These are phyloP conservation scores for Drosophila tropicalis DNA, from an alignment of 1,140 invertebrate genomes.

Conservation along the genomic window DNA sequence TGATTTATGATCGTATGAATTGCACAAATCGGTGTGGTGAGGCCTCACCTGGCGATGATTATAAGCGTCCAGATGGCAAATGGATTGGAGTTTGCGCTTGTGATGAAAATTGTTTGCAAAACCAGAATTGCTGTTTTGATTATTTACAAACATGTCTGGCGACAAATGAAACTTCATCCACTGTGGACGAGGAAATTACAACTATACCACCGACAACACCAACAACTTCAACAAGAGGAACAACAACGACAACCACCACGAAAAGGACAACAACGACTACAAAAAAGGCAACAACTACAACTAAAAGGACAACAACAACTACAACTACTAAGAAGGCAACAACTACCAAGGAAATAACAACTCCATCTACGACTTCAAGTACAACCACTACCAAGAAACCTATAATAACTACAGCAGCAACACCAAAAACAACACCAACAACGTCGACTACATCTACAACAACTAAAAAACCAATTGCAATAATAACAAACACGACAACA, in stretches of 20 bases:
- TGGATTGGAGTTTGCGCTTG: conserved; percentile 55
- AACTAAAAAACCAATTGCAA: not conserved
- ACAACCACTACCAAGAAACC: not conserved
- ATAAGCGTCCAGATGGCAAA: not conserved
- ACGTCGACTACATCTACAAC: not conserved
- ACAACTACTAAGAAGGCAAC: conserved; percentile 16
- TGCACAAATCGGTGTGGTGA: conserved; percentile 62
- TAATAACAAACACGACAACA: conserved; percentile 1
- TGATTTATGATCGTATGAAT: conserved; percentile 47
- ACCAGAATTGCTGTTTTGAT: conserved; percentile 59
- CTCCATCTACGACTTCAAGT: conserved; percentile 17
- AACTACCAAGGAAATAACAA: conserved; percentile 12
- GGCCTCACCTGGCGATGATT: not conserved
- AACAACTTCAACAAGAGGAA: conserved; percentile 5
- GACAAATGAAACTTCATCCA: not conserved
- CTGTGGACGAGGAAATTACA: not conserved
- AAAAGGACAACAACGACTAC: conserved; percentile 14
- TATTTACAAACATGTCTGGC: conserved; percentile 29
- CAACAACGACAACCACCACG: conserved; percentile 24
- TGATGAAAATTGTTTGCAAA: conserved; percentile 37
- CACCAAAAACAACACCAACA: not conserved
- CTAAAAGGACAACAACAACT: conserved; percentile 20
- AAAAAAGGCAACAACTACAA: conserved; percentile 1
- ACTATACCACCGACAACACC: conserved; percentile 5
- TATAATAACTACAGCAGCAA: conserved; percentile 12